A percentile compares a stretch with the other conserved stretches of the same genome.
Conservation (phyloP, 2,113 vertebrate species). For the Tragelaphus strepsiceros region DNA sequence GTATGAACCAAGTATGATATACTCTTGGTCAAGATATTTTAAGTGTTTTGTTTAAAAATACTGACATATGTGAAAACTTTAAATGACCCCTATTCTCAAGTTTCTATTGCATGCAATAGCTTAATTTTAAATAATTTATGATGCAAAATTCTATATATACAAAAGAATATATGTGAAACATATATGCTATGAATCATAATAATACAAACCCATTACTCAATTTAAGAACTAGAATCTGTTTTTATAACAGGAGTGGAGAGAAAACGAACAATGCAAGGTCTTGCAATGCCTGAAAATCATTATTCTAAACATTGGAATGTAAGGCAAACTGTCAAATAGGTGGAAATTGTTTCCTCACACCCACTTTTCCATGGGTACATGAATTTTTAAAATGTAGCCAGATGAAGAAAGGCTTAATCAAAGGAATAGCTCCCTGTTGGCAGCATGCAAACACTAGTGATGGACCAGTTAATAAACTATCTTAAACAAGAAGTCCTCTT, state of each 20-base stretch:
- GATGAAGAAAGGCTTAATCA: neutral
- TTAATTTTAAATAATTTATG: slow-evolving; percentile 24
- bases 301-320: neutral
- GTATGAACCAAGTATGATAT: neutral
- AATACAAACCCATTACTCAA: neutral
- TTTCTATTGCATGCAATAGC: neutral
- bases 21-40: neutral
- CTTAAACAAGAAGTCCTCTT: neutral
- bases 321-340: neutral
- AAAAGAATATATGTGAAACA: neutral
- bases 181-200: neutral
- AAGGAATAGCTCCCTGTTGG: neutral
- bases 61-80: neutral
- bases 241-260: neutral
- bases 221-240: neutral
- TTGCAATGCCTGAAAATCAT: neutral
- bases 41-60: neutral
- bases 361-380: neutral
- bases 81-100: neutral
- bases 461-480: neutral
- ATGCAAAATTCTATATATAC: neutral
- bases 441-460: neutral
- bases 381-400: neutral
- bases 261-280: neutral
- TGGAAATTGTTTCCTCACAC: neutral